These are phyloP conservation scores for Acromyrmex heyeri DNA, from an alignment of 1,140 invertebrate genomes.

Conservation along the genomic window DNA sequence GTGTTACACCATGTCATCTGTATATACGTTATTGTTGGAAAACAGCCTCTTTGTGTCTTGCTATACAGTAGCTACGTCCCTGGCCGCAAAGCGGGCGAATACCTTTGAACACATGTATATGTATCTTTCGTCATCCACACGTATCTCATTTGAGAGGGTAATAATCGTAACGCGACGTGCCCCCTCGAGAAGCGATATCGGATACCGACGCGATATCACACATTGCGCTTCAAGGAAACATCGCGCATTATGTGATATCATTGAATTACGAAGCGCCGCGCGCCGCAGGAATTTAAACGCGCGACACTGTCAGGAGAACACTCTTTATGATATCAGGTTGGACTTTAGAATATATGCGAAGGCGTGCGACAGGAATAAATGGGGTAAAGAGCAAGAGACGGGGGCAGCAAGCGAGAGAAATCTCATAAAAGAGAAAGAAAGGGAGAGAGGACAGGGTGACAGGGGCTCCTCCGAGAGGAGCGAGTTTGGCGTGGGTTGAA, in stretches of 20 bases:
- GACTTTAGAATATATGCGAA: constrained; percentile 56
- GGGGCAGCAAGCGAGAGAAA: neutral
- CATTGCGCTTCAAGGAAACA: neutral
- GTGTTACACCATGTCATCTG: too few relatives aligned
- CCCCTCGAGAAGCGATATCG: neutral
- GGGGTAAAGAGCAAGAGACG: constrained; percentile 2
- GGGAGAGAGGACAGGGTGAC: neutral
- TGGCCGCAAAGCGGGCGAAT: neutral
- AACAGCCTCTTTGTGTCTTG: neutral
- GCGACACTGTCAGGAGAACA: constrained; percentile 21
- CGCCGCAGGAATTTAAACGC: constrained; percentile 45
- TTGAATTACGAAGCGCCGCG: constrained; percentile 26
- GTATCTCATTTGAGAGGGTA: neutral
- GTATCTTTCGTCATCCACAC: neutral
- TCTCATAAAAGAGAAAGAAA: neutral
- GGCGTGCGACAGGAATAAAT: constrained; percentile 22
- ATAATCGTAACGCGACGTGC: constrained; percentile 17
- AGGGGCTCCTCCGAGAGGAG: neutral
- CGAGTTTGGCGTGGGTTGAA: constrained; percentile 77
- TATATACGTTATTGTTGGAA: too few relatives aligned
- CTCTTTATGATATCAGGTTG: constrained; percentile 72
- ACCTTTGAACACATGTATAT: neutral
- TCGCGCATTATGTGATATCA: constrained; percentile 42
- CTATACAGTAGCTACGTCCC: neutral
- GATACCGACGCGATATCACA: neutral